Conservation (phyloP, 2,888 invertebrate species). For the Melolontha melolontha region DNA sequence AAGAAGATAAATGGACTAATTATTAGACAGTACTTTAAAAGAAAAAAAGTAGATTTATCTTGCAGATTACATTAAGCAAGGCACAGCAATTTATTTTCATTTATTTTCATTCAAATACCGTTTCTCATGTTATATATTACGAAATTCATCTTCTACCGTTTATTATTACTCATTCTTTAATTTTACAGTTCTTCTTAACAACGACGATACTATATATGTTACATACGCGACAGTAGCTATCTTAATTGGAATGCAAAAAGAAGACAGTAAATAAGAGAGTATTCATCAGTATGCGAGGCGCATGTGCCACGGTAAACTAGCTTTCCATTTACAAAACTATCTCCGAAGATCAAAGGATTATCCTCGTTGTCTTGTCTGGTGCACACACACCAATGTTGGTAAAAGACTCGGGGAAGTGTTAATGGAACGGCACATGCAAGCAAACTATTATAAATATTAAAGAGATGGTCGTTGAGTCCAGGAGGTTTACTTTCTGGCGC, state of each 20-base stretch:
- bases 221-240: background rate
- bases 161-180: no score
- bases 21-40: no score
- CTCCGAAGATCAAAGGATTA: conserved; percentile 26
- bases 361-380: conserved; percentile 22
- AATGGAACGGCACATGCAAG: conserved; percentile 27
- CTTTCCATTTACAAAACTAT: conserved; percentile 29
- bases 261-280: conserved; percentile 6
- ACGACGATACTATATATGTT: background rate
- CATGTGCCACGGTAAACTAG: conserved; percentile 22
- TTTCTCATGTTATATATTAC: no score
- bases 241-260: conserved; percentile 20
- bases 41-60: no score
- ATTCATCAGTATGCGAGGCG: conserved; percentile 27
- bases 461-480: conserved; percentile 1
- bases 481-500: background rate
- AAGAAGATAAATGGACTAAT: no score
- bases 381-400: conserved; percentile 17
- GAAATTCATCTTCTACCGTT: no score
- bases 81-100: no score
- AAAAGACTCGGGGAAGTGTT: conserved; percentile 15
- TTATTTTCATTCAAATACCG: no score
- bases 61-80: no score
- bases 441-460: conserved; percentile 20
- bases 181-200: no score